These are phyloP conservation scores for Progne subis DNA, from an alignment of 2,113 vertebrate genomes.

Conservation along the genomic window DNA sequence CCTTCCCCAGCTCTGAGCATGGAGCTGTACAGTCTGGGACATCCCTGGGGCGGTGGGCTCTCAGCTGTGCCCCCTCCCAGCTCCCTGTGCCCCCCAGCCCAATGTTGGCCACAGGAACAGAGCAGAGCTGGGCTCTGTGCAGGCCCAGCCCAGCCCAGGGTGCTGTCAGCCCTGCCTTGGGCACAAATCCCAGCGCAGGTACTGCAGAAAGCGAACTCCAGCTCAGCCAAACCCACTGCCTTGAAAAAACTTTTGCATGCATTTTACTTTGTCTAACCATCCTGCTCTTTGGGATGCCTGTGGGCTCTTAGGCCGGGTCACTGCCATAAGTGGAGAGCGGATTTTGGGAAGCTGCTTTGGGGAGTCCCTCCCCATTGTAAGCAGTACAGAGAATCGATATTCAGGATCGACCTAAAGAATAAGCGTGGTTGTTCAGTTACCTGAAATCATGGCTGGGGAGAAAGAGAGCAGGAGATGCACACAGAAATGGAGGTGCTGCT, in stretches of 20 bases:
- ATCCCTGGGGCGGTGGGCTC: background rate
- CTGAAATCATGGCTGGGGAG: background rate
- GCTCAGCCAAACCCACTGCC: background rate
- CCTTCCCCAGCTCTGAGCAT: background rate
- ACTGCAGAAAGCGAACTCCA: background rate
- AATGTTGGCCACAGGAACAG: rapidly evolving
- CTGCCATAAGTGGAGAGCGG: rapidly evolving
- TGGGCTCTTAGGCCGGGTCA: background rate
- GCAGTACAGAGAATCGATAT: background rate
- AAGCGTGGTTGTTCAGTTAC: background rate
- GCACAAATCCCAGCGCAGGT: background rate
- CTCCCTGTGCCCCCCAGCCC: background rate
- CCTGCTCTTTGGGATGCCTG: background rate
- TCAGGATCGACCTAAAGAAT: background rate
- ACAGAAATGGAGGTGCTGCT: background rate
- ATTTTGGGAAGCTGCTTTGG: background rate
- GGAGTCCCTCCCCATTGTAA: background rate
- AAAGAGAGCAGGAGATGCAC: background rate
- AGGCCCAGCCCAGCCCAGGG: background rate
- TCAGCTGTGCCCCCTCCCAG: background rate
- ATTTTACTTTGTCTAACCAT: background rate
- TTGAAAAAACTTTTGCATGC: background rate
- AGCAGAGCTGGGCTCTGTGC: background rate
- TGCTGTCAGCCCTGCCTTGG: background rate
- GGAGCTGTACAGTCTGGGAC: rapidly evolving